phyloP scores from a whole-genome alignment of 2,113 vertebrate genomes.

The Delphinapterus leucas region DNA sequence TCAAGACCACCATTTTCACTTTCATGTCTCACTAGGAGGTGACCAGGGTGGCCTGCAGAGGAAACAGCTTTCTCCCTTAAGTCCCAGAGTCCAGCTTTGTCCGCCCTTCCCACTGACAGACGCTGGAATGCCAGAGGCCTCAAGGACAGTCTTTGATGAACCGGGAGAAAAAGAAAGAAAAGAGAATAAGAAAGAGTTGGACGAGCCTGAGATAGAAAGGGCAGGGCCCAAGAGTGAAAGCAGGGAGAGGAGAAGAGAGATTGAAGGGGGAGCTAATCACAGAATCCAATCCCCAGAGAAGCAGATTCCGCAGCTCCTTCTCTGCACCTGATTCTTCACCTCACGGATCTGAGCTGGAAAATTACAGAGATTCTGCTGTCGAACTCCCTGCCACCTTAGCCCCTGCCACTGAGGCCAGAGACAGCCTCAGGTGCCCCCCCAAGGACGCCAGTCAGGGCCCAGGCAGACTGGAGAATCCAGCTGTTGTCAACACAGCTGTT shows the following conservation, averaged over 20 bases:
- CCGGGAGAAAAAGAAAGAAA: neutral
- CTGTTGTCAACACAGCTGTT: neutral
- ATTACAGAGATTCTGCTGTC: neutral
- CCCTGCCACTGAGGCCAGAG: neutral
- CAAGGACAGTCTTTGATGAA: neutral
- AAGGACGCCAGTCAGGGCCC: neutral
- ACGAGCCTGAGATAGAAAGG: neutral
- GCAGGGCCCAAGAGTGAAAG: neutral
- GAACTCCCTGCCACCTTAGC: neutral
- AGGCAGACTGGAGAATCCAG: neutral
- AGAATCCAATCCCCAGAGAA: neutral
- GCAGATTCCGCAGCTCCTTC: neutral
- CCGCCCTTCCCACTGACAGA: neutral
- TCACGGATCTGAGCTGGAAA: neutral
- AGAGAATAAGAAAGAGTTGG: neutral
- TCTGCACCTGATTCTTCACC: neutral
- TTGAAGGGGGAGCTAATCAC: no score
- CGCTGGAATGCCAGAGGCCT: neutral
- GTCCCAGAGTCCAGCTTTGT: no score
- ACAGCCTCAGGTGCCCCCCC: neutral
- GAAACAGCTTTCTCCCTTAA: neutral
- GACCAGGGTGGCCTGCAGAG: fast-evolving
- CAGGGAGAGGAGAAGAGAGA: neutral
- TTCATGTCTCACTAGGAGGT: fast-evolving
- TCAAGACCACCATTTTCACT: fast-evolving